These are phyloP conservation scores for Meteorus cinctellus DNA, from an alignment of 2,888 invertebrate genomes.

Conservation along the genomic window DNA sequence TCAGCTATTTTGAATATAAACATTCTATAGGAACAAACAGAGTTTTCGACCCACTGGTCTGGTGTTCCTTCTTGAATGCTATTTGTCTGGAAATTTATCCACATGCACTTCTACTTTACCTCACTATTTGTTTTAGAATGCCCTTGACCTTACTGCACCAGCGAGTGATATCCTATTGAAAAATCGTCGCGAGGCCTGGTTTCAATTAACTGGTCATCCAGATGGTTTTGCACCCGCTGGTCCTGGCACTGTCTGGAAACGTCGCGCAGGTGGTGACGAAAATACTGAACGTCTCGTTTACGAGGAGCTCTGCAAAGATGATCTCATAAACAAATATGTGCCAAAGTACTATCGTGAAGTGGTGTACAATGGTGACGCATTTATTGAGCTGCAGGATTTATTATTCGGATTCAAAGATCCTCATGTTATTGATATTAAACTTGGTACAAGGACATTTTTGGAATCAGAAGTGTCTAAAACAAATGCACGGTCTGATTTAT, in stretches of 20 bases:
- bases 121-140: slow-evolving; percentile 79
- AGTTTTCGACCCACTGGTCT: too few species aligned
- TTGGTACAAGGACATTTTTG: slow-evolving; percentile 96
- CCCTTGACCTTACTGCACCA: slow-evolving; percentile 91
- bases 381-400: slow-evolving; percentile 96
- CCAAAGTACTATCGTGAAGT: slow-evolving; percentile 90
- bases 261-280: slow-evolving; percentile 81
- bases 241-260: slow-evolving; percentile 95
- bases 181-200: slow-evolving; percentile 82
- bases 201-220: slow-evolving; percentile 94
- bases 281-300: slow-evolving; percentile 87
- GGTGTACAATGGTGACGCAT: slow-evolving; percentile 85
- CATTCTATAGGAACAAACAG: too few species aligned
- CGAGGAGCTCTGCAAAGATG: slow-evolving; percentile 85
- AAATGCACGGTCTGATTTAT: slow-evolving; percentile 88
- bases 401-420: slow-evolving; percentile 93
- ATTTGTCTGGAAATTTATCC: too few species aligned
- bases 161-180: slow-evolving; percentile 90
- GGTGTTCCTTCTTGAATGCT: too few species aligned
- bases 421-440: slow-evolving; percentile 97
- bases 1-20: not conserved
- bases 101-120: not conserved
- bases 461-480: slow-evolving; percentile 95
- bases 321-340: slow-evolving; percentile 82
- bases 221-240: slow-evolving; percentile 95